These are phyloP conservation scores for Periophthalmus magnuspinnatus DNA, from an alignment of 2,797 vertebrate species.

Conservation along the genomic window DNA sequence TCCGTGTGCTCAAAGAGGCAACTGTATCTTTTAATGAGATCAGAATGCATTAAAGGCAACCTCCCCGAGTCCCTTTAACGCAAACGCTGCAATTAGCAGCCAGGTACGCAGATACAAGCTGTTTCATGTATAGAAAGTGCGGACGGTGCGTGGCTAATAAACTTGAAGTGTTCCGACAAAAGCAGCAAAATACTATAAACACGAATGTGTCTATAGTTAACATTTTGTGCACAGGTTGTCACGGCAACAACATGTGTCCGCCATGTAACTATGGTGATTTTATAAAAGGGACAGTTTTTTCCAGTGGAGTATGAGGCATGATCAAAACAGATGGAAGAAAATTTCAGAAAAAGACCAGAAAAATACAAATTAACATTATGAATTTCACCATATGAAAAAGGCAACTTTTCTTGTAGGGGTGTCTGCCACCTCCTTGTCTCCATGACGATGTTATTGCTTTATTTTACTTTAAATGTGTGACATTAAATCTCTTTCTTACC, in stretches of 20 bases:
- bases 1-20: constrained; percentile 34
- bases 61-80: constrained; percentile 68
- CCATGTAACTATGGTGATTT: constrained; percentile 69
- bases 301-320: constrained; percentile 7
- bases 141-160: constrained; percentile 21
- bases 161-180: constrained; percentile 27
- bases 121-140: constrained; percentile 24
- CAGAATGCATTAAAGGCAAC: constrained; percentile 80
- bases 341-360: not conserved
- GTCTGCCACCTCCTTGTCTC: too few species aligned
- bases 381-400: too few species aligned
- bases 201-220: constrained; percentile 8
- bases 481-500: too few species aligned
- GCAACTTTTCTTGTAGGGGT: too few species aligned
- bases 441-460: too few species aligned
- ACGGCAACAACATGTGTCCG: constrained; percentile 56
- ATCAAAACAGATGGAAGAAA: constrained; percentile 23
- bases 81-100: constrained; percentile 71
- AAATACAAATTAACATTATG: not conserved
- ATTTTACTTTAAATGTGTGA: too few species aligned
- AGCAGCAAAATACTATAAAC: constrained; percentile 9
- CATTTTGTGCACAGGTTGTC: constrained; percentile 56
- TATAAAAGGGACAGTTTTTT: constrained; percentile 24
- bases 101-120: constrained; percentile 40
- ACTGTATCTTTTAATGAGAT: constrained; percentile 90